A percentile compares a stretch with the other conserved stretches of the same genome.
Evolutionary conservation across 2,888 invertebrate genomes (phyloP).

Genomic region (Dexiosoma caninum): DNA sequence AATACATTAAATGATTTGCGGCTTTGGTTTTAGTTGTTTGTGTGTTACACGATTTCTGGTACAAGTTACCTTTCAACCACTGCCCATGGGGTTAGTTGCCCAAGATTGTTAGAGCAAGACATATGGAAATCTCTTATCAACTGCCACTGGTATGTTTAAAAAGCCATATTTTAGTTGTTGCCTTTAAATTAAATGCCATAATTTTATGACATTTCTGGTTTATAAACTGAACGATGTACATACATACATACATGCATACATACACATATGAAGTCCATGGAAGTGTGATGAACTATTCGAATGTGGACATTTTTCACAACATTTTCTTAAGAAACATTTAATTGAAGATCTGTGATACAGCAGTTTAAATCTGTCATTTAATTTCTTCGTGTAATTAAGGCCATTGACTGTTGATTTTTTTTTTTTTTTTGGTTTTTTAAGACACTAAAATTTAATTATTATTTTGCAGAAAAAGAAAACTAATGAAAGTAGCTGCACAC

Average conservation of each 20-base stretch:
- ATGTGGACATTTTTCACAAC: slow-evolving; percentile 37
- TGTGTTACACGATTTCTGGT: slow-evolving; percentile 32
- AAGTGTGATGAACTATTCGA: slow-evolving; percentile 1
- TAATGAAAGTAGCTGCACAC: background rate
- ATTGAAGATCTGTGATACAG: slow-evolving; percentile 28
- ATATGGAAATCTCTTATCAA: slow-evolving; percentile 1
- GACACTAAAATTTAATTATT: background rate
- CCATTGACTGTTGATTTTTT: slow-evolving; percentile 36
- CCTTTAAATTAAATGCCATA: slow-evolving; percentile 22
- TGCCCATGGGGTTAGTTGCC: slow-evolving; percentile 30
- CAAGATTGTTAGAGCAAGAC: slow-evolving; percentile 15
- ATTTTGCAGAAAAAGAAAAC: background rate
- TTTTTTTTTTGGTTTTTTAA: background rate
- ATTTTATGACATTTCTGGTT: slow-evolving; percentile 48
- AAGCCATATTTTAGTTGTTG: slow-evolving; percentile 16
- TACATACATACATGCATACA: background rate
- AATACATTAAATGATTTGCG: slow-evolving; percentile 2
- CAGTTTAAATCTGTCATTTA: slow-evolving; percentile 34
- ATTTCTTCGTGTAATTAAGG: slow-evolving; percentile 37
- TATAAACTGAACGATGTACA: slow-evolving; percentile 7
- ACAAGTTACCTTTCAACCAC: slow-evolving; percentile 59
- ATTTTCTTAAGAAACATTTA: slow-evolving; percentile 46
- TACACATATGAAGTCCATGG: background rate
- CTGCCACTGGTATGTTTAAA: slow-evolving; percentile 29
- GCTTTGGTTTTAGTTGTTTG: slow-evolving; percentile 35